Evolutionary conservation across 2,888 invertebrate species (phyloP), one percentile per base, ranked within the genome.

Genomic region (Xestia xanthographa): DNA sequence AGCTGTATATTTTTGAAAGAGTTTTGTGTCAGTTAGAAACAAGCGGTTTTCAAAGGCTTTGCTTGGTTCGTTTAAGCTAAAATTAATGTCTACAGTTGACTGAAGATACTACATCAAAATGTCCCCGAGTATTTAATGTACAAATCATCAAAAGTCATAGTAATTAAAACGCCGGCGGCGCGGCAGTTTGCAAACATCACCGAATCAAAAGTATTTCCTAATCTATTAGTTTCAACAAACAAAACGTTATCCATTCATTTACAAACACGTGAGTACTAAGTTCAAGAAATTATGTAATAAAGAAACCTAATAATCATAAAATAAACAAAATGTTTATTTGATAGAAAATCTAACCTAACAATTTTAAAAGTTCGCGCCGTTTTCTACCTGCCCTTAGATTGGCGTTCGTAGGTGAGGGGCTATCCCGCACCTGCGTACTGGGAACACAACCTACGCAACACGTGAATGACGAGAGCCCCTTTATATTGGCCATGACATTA

Each of bases 341-440:
- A 41, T 17, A 45, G 17, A 53, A 34, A 66, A 62, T n/a, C 29
- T 34, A 80, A 60, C 48, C 34, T 66, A 26, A n/a, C 26, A 66
- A 41, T 41, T 8, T 17, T 9, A 66, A 76, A n/a, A 20, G 5
- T 60, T 34, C 45, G 83, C 79, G 77, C 83, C 50, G 2, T 67
- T 48, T 69, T 56, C 5, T 45, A 34, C 22, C 66, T 63, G 26
- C 22, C 2, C 41, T 45, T 56, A 26, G 26, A 73, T 81, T 81
- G 78, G 80, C 34, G 14, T 22, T 38, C 11, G 8, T 6, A 22
- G 45, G 29, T 56, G 17, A 3, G 26, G 41, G 34, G 34, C 58
- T 26, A 56, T 5, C 5, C 29, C 66, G 68, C 66, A 72, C 79
- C 45, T 81, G 73, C 83, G 83, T 50, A 56, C n/a, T 50, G 26